Evolutionary conservation across 2,888 invertebrate species (phyloP).

Genomic region (Zele albiditarsus): DNA sequence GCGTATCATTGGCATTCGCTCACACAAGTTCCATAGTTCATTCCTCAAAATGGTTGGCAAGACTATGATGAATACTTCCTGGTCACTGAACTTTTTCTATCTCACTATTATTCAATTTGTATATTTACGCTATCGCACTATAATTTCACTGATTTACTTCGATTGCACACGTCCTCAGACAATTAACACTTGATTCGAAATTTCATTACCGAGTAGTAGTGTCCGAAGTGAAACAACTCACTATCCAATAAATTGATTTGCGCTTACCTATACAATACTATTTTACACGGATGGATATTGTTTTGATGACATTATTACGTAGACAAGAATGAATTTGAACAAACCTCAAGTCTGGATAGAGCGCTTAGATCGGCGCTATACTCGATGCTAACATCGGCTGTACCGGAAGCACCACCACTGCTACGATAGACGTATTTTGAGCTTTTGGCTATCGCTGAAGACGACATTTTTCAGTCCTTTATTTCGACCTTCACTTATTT

Average conservation of each 20-base stretch:
- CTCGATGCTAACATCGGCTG: constrained; percentile 94
- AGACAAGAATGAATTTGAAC: constrained; percentile 55
- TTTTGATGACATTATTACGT: neutral
- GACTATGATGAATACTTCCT: constrained; percentile 62
- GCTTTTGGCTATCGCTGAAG: constrained; percentile 85
- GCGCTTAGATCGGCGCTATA: constrained; percentile 95
- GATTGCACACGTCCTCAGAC: neutral
- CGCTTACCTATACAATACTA: no score
- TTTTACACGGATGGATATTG: no score
- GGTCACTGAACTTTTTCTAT: constrained; percentile 70
- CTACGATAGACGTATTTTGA: constrained; percentile 95
- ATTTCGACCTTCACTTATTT: constrained; percentile 39
- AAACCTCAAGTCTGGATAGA: constrained; percentile 96
- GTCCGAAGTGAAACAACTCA: neutral
- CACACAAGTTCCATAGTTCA: constrained; percentile 57
- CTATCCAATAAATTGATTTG: neutral
- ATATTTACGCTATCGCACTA: neutral
- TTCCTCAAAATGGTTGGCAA: constrained; percentile 60
- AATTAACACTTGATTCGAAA: neutral
- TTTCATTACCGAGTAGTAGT: neutral
- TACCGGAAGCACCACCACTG: constrained; percentile 83
- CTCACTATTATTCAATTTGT: constrained; percentile 61
- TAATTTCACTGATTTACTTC: neutral
- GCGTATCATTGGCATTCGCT: constrained; percentile 46
- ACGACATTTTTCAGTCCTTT: constrained; percentile 74